Conservation (phyloP, 2,797 vertebrate genomes). For the Coluber constrictor region DNA sequence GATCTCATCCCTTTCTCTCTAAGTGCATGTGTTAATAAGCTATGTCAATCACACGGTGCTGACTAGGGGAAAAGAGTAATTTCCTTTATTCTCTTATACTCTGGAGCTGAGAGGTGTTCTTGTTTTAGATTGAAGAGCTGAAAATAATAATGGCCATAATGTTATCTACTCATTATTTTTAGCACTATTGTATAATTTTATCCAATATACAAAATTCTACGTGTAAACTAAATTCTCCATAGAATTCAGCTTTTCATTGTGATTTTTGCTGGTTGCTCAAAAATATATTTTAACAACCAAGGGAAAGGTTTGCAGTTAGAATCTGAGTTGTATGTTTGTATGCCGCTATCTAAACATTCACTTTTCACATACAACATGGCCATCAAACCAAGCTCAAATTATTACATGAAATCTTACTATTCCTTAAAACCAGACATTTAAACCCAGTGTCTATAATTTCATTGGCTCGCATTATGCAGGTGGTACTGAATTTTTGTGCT, state of each 20-base stretch:
- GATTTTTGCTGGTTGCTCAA: background rate
- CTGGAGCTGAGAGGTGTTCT: background rate
- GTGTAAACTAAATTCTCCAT: rapidly evolving
- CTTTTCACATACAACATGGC: background rate
- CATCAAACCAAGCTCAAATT: background rate
- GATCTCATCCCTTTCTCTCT: background rate
- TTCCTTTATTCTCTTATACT: constrained; percentile 20
- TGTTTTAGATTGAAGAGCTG: background rate
- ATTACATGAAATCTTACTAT: background rate
- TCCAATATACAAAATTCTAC: background rate
- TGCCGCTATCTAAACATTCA: background rate
- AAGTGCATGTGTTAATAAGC: constrained; percentile 5
- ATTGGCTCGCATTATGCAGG: background rate
- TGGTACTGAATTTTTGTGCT: background rate
- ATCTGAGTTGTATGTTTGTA: background rate
- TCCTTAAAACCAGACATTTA: background rate
- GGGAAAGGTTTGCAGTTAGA: background rate
- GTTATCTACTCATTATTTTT: constrained; percentile 3
- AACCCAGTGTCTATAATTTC: background rate
- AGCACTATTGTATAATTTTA: background rate
- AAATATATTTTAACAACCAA: background rate
- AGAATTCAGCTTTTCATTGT: background rate
- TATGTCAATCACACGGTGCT: constrained; percentile 15
- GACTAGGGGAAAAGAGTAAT: background rate
- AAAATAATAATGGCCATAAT: background rate